Evolutionary conservation across 2,888 invertebrate species (phyloP), one percentile per base, ranked within the genome.

Genomic region (Cerastis leucographa): DNA sequence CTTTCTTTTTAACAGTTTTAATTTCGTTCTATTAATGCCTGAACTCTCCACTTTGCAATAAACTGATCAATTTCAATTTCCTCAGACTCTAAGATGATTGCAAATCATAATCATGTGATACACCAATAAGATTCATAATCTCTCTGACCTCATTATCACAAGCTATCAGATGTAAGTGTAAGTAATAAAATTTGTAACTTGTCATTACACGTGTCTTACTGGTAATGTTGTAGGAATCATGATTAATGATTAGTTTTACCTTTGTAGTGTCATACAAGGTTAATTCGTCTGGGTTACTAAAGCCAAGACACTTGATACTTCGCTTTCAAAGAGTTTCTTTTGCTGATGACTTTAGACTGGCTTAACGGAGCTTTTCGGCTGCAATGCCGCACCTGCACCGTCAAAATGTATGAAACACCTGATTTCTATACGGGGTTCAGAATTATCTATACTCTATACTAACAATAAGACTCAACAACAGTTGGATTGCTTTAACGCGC

Each of bases 181-280:
- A 61, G 42, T 42, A 59, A 76, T 82, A 54, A 81, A 67, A 68
- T 67, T 73, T 80, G 54, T 80, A 62, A 79, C 59, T 66, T 46
- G 14, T 76, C 69, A 40, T 29, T 46, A 66, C 83, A 81, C 82
- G 80, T 81, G 77, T 82, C 35, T 54, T 80, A 44, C 51, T 29
- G 19, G 65, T 73, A 54, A 73, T 56, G n/a, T 46, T 49, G 17
- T 61, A 61, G 42, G 9, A 51, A 68, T 44, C 5, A 44, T 69
- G 25, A 59, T 42, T 42, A 11, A 76, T 59, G 14, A 17, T 0
- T 35, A 17, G 3, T 17, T 44, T 19, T 61, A 61, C 42, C 11
- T 61, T 44, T 35, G n/a, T 59, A 49, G 51, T 61, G 61, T 49
- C 51, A 67, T n/a, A 12, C n/a, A 67, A 67, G 76, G 56, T 76